A percentile compares a stretch with the other conserved stretches of the same genome.
Evolutionary conservation across 2,113 vertebrate genomes (phyloP).

Genomic region (Irena cyanogastra): DNA sequence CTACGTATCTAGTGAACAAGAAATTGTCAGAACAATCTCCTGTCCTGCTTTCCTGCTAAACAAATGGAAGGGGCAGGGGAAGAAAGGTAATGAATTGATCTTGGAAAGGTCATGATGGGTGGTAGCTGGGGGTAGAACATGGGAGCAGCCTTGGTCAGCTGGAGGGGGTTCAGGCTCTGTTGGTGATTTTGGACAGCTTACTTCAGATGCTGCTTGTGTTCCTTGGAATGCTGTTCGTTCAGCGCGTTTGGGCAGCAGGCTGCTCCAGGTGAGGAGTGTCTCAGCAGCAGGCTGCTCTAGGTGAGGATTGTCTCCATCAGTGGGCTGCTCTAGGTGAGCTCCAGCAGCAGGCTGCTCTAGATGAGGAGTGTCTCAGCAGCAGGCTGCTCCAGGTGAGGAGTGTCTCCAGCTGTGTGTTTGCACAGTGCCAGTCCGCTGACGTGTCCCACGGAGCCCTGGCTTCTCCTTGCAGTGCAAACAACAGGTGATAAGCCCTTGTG

Average conservation of each 20-base stretch:
- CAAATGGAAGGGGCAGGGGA: not conserved
- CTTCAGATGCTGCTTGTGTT: not conserved
- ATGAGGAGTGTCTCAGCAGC: not conserved
- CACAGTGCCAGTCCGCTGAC: rapidly evolving
- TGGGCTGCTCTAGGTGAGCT: no score
- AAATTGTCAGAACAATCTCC: not conserved
- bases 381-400: no score
- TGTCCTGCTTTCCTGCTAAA: not conserved
- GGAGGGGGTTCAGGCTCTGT: not conserved
- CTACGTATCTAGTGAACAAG: not conserved
- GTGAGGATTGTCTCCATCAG: no score
- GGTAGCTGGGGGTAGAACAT: not conserved
- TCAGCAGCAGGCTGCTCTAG: no score
- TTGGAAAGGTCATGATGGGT: not conserved
- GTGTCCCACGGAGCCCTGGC: not conserved
- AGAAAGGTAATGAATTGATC: not conserved
- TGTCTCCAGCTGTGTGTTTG: not conserved
- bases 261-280: not conserved
- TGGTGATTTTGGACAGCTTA: not conserved
- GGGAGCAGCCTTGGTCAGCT: not conserved
- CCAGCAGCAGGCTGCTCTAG: not conserved
- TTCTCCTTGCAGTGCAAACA: not conserved
- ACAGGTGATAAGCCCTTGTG: not conserved
- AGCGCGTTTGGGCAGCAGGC: not conserved
- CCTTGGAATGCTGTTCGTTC: not conserved